Evolutionary conservation across 2,888 invertebrate species (phyloP), one percentile per base, ranked within the genome.

Genomic region (Agrenia bidenticulata): DNA sequence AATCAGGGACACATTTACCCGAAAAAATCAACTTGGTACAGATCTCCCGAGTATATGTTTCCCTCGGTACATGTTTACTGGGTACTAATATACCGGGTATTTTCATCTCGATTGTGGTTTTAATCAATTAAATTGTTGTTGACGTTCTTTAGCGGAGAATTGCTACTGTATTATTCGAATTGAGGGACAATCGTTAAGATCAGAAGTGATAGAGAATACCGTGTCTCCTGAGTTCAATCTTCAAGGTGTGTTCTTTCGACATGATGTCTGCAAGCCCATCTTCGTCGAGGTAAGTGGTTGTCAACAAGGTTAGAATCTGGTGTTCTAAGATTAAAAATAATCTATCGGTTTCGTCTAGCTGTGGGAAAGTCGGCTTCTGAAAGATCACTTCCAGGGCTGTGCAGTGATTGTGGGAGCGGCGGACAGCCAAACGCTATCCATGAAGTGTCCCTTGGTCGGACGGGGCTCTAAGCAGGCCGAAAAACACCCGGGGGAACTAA

Each of bases 261-360:
- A 62, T 13, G 72, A 74, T 63, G 64, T 74, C 39, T 72, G 72
- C 61, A 72, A 74, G 57, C 74, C 74, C 11, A 67, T 74, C 51
- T 56, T 61, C 55, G 62, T 74, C 1, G 72, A 73, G 61, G 70
- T 70, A 55, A 66, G 45, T 49, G 17, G 15, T 39, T n/a, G 7
- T n/a, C n/a, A 32, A 11, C 32, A 32, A 32, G 4, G 11, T 11
- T 32, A 53, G 2, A 21, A 13, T 21, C 21, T 4, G 32, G n/a
- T 17, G 15, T 45, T 45, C 5, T 11, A 45, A 45, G 5, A 45
- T 4, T 45, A 7, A 7, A 7, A 7, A 32, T 60, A 4, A 49
- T 55, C 24, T 15, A 39, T 60, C 21, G 2, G 32, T 39, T 24
- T 42, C 49, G 56, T 61, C 2, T 39, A 73, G 73, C 37, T 74